These are phyloP conservation scores for Laspeyria flexula DNA, from an alignment of 2,888 invertebrate genomes.

Conservation along the genomic window DNA sequence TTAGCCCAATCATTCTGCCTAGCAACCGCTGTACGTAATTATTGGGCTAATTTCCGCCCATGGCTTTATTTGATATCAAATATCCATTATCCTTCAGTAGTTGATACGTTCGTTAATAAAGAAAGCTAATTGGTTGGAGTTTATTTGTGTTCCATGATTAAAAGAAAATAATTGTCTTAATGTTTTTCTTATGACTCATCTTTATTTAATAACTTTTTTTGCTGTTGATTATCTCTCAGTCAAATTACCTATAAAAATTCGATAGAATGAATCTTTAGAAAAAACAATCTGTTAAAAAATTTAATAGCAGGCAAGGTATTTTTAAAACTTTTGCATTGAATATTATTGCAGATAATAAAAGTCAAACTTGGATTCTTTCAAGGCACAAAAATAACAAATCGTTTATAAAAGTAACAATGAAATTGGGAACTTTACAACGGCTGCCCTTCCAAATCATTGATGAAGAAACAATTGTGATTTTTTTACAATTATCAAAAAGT, in stretches of 20 bases:
- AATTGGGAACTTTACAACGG: constrained; percentile 18
- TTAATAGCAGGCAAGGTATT: too few species aligned
- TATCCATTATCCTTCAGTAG: background rate
- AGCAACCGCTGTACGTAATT: constrained; percentile 25
- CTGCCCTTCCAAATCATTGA: constrained; percentile 32
- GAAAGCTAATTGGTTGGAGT: too few species aligned
- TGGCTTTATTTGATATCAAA: background rate
- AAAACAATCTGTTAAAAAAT: too few species aligned
- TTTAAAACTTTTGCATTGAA: background rate
- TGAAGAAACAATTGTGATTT: constrained; percentile 33
- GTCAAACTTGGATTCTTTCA: background rate
- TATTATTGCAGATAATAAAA: background rate
- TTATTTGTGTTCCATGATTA: too few species aligned
- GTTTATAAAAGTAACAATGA: constrained; percentile 16
- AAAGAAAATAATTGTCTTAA: too few species aligned
- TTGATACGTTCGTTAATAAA: background rate
- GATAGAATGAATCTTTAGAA: too few species aligned
- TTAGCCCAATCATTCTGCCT: constrained; percentile 12
- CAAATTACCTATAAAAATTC: too few species aligned
- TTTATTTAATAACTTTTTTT: too few species aligned
- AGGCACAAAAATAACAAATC: constrained; percentile 1
- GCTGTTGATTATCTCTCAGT: too few species aligned
- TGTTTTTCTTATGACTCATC: too few species aligned
- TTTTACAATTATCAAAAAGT: constrained; percentile 42
- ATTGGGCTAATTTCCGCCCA: constrained; percentile 5